phyloP scores from a whole-genome alignment of 2,888 invertebrate species.

The Hirtodrosophila alboralis region DNA sequence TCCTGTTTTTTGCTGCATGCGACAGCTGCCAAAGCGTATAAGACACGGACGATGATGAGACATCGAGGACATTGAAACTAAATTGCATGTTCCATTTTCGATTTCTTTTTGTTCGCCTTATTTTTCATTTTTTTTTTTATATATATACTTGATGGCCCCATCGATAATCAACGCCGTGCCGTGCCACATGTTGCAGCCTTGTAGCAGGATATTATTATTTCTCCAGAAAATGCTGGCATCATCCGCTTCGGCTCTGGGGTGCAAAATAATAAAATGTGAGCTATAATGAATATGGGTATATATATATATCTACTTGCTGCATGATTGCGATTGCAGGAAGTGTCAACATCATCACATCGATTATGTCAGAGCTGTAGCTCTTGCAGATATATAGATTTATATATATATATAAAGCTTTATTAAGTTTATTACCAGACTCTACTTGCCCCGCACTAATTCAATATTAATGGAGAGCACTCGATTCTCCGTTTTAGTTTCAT shows the following conservation, averaged over 20 bases:
- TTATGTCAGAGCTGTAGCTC: constrained; percentile 46
- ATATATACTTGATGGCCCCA: constrained; percentile 24
- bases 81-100: constrained; percentile 66
- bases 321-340: constrained; percentile 39
- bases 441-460: constrained; percentile 14
- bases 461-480: constrained; percentile 23
- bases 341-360: constrained; percentile 68
- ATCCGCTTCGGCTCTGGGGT: constrained; percentile 26
- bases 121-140: constrained; percentile 3
- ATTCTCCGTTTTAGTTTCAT: constrained; percentile 28
- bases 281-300: constrained; percentile 31
- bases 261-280: constrained; percentile 23
- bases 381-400: constrained; percentile 3
- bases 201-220: constrained; percentile 73
- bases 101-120: constrained; percentile 20
- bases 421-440: constrained; percentile 5
- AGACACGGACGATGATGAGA: constrained; percentile 26
- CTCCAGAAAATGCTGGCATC: constrained; percentile 36
- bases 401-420: constrained; percentile 24
- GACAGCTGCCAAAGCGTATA: constrained; percentile 59
- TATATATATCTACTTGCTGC: constrained; percentile 14
- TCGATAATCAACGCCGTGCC: constrained; percentile 60
- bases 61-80: constrained; percentile 53
- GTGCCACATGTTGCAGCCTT: constrained; percentile 71
- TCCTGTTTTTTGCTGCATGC: constrained; percentile 51